Evolutionary conservation across 2,797 vertebrate species (phyloP).

Genomic region (Coregonus suidteri): DNA sequence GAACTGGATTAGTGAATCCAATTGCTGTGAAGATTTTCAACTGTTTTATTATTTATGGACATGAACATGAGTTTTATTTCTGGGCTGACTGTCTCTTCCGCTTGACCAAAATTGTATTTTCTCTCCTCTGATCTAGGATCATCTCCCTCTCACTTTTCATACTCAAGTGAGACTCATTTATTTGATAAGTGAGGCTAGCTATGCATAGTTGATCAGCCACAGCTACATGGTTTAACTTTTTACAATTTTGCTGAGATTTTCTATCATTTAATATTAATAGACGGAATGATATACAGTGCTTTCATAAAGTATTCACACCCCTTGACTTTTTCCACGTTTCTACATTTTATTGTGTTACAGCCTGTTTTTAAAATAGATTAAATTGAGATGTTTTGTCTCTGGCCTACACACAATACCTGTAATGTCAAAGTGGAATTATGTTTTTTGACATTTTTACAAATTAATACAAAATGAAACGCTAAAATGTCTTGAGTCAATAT

Average conservation of each 20-base stretch:
- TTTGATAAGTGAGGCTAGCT: conserved; percentile 29
- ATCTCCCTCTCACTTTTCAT: conserved; percentile 13
- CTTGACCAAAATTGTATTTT: not conserved
- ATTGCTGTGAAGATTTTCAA: conserved; percentile 15
- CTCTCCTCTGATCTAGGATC: not conserved
- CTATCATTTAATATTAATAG: conserved; percentile 55
- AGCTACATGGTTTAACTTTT: conserved; percentile 35
- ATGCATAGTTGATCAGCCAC: conserved; percentile 29
- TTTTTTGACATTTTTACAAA: too few species aligned
- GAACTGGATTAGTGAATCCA: not conserved
- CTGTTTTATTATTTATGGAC: conserved; percentile 16
- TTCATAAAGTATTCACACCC: too few species aligned
- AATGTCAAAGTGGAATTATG: too few species aligned
- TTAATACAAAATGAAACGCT: too few species aligned
- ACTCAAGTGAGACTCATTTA: conserved; percentile 24
- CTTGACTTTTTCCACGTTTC: too few species aligned
- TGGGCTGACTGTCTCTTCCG: conserved; percentile 2
- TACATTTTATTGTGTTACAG: too few species aligned
- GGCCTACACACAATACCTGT: too few species aligned
- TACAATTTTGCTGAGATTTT: conserved; percentile 32
- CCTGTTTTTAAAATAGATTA: too few species aligned
- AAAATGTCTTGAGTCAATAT: too few species aligned
- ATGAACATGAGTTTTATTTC: conserved; percentile 26
- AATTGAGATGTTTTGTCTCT: too few species aligned
- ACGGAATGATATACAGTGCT: not conserved